These are phyloP conservation scores for Marcusenius ussheri DNA, from an alignment of 2,113 vertebrate genomes.

Conservation along the genomic window DNA sequence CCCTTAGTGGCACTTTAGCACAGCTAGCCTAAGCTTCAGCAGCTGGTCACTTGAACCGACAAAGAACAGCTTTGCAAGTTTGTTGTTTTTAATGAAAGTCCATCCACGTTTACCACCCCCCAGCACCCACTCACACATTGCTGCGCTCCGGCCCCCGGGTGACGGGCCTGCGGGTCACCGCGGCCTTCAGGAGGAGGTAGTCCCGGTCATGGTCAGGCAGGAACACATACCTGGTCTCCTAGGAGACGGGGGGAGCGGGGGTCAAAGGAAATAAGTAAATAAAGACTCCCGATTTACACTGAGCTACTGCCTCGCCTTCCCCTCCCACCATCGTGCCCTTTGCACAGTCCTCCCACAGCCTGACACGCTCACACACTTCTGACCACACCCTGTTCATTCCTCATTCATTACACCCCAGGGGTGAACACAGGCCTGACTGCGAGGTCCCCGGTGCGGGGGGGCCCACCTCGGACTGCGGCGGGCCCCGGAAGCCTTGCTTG, in stretches of 20 bases:
- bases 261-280: neutral
- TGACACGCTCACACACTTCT: neutral
- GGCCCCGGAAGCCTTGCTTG: conserved; percentile 38
- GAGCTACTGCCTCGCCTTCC: neutral
- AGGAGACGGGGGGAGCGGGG: neutral
- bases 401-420: neutral
- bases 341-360: neutral
- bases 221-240: conserved; percentile 68
- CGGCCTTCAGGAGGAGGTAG: conserved; percentile 63
- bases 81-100: too few species aligned
- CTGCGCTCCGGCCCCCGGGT: conserved; percentile 44
- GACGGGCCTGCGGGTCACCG: conserved; percentile 42
- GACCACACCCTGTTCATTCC: neutral
- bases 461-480: conserved; percentile 47
- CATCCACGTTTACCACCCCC: too few species aligned
- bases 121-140: conserved; percentile 38
- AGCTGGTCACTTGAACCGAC: too few species aligned
- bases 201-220: conserved; percentile 68
- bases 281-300: neutral
- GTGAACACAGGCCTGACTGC: too few species aligned
- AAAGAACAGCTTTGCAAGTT: too few species aligned
- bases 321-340: neutral
- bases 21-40: too few species aligned
- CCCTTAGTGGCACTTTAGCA: too few species aligned
- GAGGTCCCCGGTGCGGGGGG: neutral